Evolutionary conservation across 1,140 invertebrate genomes (phyloP).

Genomic region (Zaprionus nigranus): DNA sequence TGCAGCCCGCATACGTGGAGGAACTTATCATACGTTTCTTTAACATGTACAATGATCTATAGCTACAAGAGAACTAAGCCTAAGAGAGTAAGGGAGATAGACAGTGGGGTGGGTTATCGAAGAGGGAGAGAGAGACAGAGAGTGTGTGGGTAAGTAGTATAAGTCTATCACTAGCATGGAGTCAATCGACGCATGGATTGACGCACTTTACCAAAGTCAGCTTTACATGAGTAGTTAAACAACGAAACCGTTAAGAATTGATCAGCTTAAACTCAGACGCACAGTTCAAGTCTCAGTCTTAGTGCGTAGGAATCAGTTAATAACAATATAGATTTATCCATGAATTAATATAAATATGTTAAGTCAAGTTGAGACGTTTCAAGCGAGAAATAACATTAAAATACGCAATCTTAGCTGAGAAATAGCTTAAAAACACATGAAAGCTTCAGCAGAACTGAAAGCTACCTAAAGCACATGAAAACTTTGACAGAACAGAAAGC

Average conservation of each 20-base stretch:
- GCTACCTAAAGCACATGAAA: neutral
- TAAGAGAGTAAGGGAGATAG: slow-evolving; percentile 22
- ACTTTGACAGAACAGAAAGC: neutral
- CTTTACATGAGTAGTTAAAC: slow-evolving; percentile 34
- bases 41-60: slow-evolving; percentile 72
- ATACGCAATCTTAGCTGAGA: neutral
- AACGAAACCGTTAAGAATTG: slow-evolving; percentile 58
- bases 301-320: slow-evolving; percentile 23
- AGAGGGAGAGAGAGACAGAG: neutral
- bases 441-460: neutral
- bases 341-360: neutral
- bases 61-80: slow-evolving; percentile 50
- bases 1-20: slow-evolving; percentile 69
- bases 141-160: slow-evolving; percentile 32
- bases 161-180: slow-evolving; percentile 80
- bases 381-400: neutral
- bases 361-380: neutral
- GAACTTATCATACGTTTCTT: slow-evolving; percentile 76
- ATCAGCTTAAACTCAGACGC: slow-evolving; percentile 50
- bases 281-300: slow-evolving; percentile 60
- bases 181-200: slow-evolving; percentile 30
- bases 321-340: slow-evolving; percentile 14
- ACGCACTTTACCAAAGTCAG: slow-evolving; percentile 29
- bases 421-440: neutral
- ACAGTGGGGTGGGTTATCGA: neutral